Conservation (phyloP, 2,888 invertebrate species). For the Gibbula magus region DNA sequence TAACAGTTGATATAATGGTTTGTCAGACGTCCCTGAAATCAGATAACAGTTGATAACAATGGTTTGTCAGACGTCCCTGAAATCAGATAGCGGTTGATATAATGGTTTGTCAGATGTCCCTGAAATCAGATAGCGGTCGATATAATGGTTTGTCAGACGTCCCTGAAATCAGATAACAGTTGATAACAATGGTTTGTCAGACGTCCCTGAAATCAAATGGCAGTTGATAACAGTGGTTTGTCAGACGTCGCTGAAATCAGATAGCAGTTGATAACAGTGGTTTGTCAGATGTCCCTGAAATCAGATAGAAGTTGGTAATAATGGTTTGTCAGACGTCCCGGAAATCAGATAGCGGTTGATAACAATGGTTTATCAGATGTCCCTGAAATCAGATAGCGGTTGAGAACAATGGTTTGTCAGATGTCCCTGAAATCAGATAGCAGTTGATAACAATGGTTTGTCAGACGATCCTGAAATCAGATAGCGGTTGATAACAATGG, state of each 20-base stretch:
- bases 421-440: slow-evolving; percentile 16
- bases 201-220: slow-evolving; percentile 15
- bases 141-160: slow-evolving; percentile 40
- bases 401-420: slow-evolving; percentile 50
- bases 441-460: slow-evolving; percentile 55
- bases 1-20: slow-evolving; percentile 53
- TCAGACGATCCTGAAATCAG: slow-evolving; percentile 13
- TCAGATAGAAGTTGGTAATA: slow-evolving; percentile 53
- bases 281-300: slow-evolving; percentile 30
- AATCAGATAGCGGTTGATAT: slow-evolving; percentile 51
- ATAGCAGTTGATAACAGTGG: slow-evolving; percentile 53
- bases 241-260: slow-evolving; percentile 15
- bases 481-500: slow-evolving; percentile 53
- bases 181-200: slow-evolving; percentile 50
- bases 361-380: slow-evolving; percentile 40
- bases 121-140: slow-evolving; percentile 50
- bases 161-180: slow-evolving; percentile 36
- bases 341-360: slow-evolving; percentile 50
- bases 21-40: slow-evolving; percentile 27
- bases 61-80: slow-evolving; percentile 31
- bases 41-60: slow-evolving; percentile 50
- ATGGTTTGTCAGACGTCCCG: slow-evolving; percentile 30
- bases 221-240: slow-evolving; percentile 55
- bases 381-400: slow-evolving; percentile 40
- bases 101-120: slow-evolving; percentile 35